Percentiles rank a stretch among this genome's conserved stretches.
phyloP scores from a whole-genome alignment of 37 sponge, comb jelly and placozoan genomes.

The Hexactinellida sp. region DNA sequence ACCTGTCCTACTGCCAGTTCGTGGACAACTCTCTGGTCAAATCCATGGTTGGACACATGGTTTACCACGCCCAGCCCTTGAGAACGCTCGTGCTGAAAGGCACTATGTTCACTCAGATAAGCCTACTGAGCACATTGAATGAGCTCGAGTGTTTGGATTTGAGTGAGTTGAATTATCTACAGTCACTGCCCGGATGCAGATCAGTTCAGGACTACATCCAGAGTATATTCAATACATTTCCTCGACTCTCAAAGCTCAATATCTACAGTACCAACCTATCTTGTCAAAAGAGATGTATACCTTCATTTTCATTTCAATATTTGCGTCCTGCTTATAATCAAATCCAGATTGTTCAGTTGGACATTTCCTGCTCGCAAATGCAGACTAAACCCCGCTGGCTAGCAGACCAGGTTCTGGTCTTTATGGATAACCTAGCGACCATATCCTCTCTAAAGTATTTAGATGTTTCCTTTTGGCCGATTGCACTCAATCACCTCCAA shows the following conservation, averaged over 20 bases:
- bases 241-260: background rate
- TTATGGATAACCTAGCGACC: background rate
- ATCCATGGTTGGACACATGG: background rate
- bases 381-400: background rate
- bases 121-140: background rate
- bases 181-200: background rate
- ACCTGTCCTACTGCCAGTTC: background rate
- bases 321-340: background rate
- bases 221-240: background rate
- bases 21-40: background rate
- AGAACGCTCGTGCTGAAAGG: background rate
- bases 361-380: background rate
- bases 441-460: background rate
- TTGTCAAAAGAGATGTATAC: background rate
- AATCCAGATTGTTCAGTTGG: background rate
- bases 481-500: background rate
- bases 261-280: background rate
- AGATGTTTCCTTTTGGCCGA: conserved; percentile 7
- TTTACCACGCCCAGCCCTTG: background rate
- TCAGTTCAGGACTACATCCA: background rate
- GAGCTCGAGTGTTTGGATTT: background rate
- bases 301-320: background rate
- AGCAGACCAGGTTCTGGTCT: background rate
- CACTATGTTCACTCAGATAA: background rate
- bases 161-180: background rate